Percentiles rank a stretch among this genome's conserved stretches.
Evolutionary conservation across 2,888 invertebrate genomes (phyloP).

Genomic region (Machimus rusticus): DNA sequence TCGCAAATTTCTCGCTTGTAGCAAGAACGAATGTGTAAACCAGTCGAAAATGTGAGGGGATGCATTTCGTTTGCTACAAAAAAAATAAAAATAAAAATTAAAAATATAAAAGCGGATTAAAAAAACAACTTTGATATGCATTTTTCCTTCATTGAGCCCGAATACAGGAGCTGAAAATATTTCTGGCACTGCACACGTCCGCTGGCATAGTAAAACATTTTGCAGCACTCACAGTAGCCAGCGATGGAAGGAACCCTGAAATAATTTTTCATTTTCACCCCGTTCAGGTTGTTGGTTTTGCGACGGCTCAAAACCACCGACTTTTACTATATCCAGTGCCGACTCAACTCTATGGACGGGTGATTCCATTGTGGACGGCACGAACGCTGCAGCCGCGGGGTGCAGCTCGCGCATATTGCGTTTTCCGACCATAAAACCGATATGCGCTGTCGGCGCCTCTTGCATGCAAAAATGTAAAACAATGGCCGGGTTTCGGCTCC

Average conservation of each 20-base stretch:
- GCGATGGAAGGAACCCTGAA: constrained; percentile 3
- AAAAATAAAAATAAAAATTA: not conserved
- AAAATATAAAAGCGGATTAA: not conserved
- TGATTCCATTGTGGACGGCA: constrained; percentile 14
- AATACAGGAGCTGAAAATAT: not conserved
- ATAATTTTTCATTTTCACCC: constrained; percentile 24
- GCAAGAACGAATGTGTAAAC: not conserved
- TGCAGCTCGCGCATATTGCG: constrained; percentile 25
- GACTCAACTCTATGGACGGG: constrained; percentile 4
- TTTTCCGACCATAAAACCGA: not conserved
- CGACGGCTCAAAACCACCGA: not conserved
- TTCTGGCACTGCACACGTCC: not conserved
- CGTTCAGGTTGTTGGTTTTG: constrained; percentile 10
- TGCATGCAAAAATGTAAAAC: constrained; percentile 18
- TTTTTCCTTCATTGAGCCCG: not conserved
- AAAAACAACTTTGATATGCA: not conserved
- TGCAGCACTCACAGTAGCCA: not conserved
- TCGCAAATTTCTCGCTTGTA: constrained; percentile 11
- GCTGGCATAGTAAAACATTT: not conserved
- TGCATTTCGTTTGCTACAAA: not conserved
- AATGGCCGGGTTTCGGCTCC: constrained; percentile 9
- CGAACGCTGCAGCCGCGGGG: constrained; percentile 14
- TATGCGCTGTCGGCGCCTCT: not conserved
- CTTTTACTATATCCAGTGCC: not conserved
- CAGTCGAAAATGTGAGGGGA: not conserved